Conservation (phyloP, 1,140 invertebrate species). For the Caenorhabditis briggsae region DNA sequence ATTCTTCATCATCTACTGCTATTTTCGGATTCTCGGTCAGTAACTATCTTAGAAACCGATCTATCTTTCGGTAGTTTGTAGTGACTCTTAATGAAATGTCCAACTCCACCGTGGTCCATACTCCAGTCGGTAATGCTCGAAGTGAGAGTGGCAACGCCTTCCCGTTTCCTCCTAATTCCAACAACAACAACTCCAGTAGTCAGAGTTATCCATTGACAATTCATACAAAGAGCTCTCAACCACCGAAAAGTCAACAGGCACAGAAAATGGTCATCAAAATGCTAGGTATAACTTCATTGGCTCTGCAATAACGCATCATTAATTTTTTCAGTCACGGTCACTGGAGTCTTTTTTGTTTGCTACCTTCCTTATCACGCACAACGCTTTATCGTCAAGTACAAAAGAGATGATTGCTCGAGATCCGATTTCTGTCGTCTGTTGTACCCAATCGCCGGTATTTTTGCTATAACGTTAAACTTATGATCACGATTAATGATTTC, state of each 20-base stretch:
- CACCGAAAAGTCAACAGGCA: constrained; percentile 71
- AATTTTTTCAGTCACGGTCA: constrained; percentile 71
- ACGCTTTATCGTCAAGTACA: constrained; percentile 72
- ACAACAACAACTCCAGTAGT: constrained; percentile 56
- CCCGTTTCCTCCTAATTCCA: constrained; percentile 53
- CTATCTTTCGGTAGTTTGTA: not conserved
- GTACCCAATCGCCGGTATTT: constrained; percentile 73
- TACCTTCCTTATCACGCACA: constrained; percentile 76
- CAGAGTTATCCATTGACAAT: constrained; percentile 60
- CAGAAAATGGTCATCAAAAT: constrained; percentile 74
- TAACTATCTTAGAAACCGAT: not conserved
- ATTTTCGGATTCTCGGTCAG: constrained; percentile 70
- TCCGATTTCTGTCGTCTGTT: constrained; percentile 69
- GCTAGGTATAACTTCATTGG: constrained; percentile 64
- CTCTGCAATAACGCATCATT: not conserved
- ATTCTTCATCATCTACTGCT: constrained; percentile 74
- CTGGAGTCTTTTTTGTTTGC: constrained; percentile 75
- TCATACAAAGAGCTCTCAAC: constrained; percentile 58
- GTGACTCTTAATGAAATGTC: constrained; percentile 72
- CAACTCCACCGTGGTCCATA: constrained; percentile 64
- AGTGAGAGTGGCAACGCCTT: constrained; percentile 59
- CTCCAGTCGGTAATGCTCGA: constrained; percentile 61
- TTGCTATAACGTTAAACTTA: not conserved
- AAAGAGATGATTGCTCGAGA: constrained; percentile 65
- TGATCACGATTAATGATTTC: not conserved